phyloP scores from a whole-genome alignment of 2,888 invertebrate genomes.

The Malachius bipustulatus region DNA sequence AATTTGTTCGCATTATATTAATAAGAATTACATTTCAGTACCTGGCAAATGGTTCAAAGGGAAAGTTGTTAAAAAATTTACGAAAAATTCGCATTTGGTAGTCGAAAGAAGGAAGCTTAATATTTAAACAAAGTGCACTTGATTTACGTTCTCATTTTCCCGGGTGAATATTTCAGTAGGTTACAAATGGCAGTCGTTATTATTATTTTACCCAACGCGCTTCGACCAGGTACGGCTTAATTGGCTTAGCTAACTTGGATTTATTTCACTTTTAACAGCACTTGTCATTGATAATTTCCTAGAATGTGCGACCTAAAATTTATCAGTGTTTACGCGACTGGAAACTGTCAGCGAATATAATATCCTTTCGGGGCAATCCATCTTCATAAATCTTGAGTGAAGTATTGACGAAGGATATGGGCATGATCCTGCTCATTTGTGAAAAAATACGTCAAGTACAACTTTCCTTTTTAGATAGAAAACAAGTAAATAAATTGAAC shows the following conservation, averaged over 20 bases:
- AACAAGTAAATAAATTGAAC: too few relatives aligned
- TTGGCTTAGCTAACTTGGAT: slow-evolving; percentile 32
- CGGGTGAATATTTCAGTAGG: slow-evolving; percentile 32
- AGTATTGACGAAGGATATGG: too few relatives aligned
- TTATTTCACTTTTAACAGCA: slow-evolving; percentile 31
- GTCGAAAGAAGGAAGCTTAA: slow-evolving; percentile 19
- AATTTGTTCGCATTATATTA: too few relatives aligned
- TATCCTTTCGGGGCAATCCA: neutral
- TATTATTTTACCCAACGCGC: slow-evolving; percentile 30
- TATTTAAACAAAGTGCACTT: slow-evolving; percentile 22
- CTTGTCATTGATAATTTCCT: slow-evolving; percentile 30
- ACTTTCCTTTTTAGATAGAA: too few relatives aligned
- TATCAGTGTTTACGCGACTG: slow-evolving; percentile 25
- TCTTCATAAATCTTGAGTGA: slow-evolving; percentile 1
- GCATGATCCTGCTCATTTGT: too few relatives aligned
- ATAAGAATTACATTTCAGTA: too few relatives aligned
- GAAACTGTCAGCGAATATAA: slow-evolving; percentile 17
- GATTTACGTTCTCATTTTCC: slow-evolving; percentile 28
- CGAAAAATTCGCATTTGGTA: too few relatives aligned
- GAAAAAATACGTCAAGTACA: too few relatives aligned
- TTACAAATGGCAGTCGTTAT: slow-evolving; percentile 33
- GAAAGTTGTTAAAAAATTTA: too few relatives aligned
- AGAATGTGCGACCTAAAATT: slow-evolving; percentile 24
- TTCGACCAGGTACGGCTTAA: slow-evolving; percentile 29
- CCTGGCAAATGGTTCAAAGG: too few relatives aligned